Base-by-base conservation (phyloP, 2,113 vertebrate species). In the Carassius gibelio region DNA sequence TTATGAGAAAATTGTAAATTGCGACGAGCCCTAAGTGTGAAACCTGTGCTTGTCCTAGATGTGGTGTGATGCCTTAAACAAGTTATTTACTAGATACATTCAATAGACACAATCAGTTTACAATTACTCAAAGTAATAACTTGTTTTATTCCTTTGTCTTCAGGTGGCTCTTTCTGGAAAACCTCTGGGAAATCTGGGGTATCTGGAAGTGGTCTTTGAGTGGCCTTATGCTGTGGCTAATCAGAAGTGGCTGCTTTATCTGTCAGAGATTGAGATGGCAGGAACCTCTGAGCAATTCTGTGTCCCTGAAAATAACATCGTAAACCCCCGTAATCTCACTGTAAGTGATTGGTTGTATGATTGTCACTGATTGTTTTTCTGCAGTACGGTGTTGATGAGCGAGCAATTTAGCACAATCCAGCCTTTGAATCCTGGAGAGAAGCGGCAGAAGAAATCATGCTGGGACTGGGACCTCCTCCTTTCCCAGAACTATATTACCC, bases 211-310 rank as follows among this genome's bases (percentile, higher is more conserved):
- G 80, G 94, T 94, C 21, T 95, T 99, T 1, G 91, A 96, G 82
- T 99, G 98, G 97, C 98, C 98, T 0, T 93, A 92, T 10, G 95
- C 97, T 89, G 92, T 94, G 23, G 84, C 92, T 89, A 98, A 95
- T 1, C 97, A 96, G 75, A 99, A 99, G 74, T 97, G 97, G 97
- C 93, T 99, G 48, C 92, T 99, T 7, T 99, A 99, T 84, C 94
- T 97, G 8, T 93, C 95, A 0, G 94, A 96, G 89, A 96, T 99
- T 82, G 86, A 91, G 5, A 36, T 92, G 87, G 89, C 88, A 8
- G 90, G 93, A 45, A 95, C 94, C 0, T 91, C 91, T 13, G 90
- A 88, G 23, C 69, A 87, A 50, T 79, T 1, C 42, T 99, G 97
- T 34, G 50, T 17, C 3, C 96, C 96, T 0, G 91, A 94, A 0